Conservation (phyloP, 2,888 invertebrate species). For the Lasius platythorax region DNA sequence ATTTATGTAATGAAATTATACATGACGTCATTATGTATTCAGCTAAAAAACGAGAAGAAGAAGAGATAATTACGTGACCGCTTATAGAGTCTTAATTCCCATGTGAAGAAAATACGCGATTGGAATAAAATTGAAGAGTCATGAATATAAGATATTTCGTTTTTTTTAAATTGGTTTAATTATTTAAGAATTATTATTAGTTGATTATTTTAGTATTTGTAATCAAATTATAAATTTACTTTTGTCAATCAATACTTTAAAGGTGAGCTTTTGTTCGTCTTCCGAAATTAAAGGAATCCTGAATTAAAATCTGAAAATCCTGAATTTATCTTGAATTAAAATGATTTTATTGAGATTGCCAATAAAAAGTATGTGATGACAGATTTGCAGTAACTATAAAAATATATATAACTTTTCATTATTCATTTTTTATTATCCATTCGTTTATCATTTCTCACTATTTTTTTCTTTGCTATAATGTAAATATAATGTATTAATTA, state of each 20-base stretch:
- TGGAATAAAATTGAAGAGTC: not conserved
- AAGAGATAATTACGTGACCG: not conserved
- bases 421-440: not conserved
- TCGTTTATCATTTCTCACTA: not conserved
- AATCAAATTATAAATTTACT: not conserved
- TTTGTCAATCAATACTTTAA: not conserved
- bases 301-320: no score
- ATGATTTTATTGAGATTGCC: not conserved
- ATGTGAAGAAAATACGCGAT: not conserved
- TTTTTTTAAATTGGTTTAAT: not conserved
- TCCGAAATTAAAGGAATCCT: not conserved
- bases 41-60: not conserved
- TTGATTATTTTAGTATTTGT: not conserved
- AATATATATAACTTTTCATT: not conserved
- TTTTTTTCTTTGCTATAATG: not conserved
- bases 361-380: not conserved
- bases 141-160: not conserved
- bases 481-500: not conserved
- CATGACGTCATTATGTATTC: not conserved
- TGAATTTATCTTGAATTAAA: no score
- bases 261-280: not conserved
- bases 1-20: slow-evolving; percentile 9
- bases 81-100: not conserved
- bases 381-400: not conserved
- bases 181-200: not conserved